phyloP scores from a whole-genome alignment of 2,888 invertebrate genomes.

The Gandaritis pyraliata region DNA sequence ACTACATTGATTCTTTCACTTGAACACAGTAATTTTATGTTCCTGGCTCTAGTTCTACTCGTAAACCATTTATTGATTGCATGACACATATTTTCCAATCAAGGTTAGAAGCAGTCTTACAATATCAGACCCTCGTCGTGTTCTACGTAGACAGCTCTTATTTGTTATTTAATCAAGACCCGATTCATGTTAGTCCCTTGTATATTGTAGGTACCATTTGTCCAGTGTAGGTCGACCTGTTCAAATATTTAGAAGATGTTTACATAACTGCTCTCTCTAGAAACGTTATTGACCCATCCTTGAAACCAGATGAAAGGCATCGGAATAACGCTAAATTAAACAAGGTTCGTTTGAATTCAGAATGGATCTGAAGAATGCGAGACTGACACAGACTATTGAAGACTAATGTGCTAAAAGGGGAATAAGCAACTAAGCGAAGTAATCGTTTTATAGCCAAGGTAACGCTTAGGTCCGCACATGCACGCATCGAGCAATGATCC shows the following conservation, averaged over 20 bases:
- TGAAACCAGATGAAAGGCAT: conserved; percentile 26
- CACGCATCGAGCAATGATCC: no score
- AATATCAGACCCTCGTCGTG: conserved; percentile 1
- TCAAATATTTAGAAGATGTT: conserved; percentile 40
- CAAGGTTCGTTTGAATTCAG: conserved; percentile 1
- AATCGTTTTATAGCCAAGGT: no score
- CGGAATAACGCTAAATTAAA: conserved; percentile 10
- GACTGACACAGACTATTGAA: no score
- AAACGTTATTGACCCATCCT: conserved; percentile 32
- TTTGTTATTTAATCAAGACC: conserved; percentile 39
- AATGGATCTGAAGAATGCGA: background rate
- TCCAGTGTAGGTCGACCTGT: conserved; percentile 36
- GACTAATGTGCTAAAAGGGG: no score
- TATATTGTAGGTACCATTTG: conserved; percentile 10
- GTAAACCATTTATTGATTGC: conserved; percentile 1
- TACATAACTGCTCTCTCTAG: conserved; percentile 37
- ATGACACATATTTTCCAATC: conserved; percentile 9
- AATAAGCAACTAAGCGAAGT: no score
- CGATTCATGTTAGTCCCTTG: conserved; percentile 31
- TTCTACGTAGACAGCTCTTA: background rate
- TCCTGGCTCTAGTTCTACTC: background rate
- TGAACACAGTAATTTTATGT: no score
- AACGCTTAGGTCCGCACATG: no score
- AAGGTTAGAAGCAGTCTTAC: background rate
- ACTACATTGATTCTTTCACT: no score